Conservation (phyloP, 2,888 invertebrate genomes). For the Dexiosoma caninum region DNA sequence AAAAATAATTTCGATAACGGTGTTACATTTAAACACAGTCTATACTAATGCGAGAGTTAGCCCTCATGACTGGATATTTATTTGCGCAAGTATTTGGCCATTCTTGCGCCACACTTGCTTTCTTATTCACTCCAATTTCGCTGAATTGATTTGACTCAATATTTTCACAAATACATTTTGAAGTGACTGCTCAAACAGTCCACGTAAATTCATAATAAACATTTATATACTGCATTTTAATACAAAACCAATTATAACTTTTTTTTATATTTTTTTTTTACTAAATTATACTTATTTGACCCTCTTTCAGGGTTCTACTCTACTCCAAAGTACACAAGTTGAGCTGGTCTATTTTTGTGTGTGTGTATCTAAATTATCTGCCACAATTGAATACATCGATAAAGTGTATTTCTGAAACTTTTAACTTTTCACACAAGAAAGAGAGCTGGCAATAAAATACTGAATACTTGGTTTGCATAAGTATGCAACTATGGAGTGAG, state of each 20-base stretch:
- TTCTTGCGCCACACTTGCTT: too few species aligned
- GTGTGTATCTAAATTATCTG: neutral
- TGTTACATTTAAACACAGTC: too few species aligned
- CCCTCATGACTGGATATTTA: too few species aligned
- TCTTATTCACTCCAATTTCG: too few species aligned
- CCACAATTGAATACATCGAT: constrained; percentile 37
- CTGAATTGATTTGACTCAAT: too few species aligned
- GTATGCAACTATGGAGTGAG: neutral
- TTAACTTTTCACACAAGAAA: constrained; percentile 48
- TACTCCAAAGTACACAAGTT: neutral
- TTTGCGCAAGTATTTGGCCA: too few species aligned
- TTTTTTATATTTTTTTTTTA: constrained; percentile 43
- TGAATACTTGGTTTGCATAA: constrained; percentile 14
- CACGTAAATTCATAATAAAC: neutral
- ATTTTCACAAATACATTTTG: too few species aligned
- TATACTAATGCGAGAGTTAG: too few species aligned
- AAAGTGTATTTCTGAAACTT: constrained; percentile 55
- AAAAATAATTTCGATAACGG: too few species aligned
- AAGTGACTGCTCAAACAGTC: neutral
- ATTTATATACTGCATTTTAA: constrained; percentile 17
- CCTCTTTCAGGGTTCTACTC: constrained; percentile 37
- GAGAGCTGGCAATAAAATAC: constrained; percentile 60
- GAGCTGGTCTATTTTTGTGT: constrained; percentile 4
- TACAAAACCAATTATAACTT: constrained; percentile 57
- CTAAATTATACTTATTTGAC: constrained; percentile 59